These are phyloP conservation scores for Proteles cristata DNA, from an alignment of 2,113 vertebrate species.

Conservation along the genomic window DNA sequence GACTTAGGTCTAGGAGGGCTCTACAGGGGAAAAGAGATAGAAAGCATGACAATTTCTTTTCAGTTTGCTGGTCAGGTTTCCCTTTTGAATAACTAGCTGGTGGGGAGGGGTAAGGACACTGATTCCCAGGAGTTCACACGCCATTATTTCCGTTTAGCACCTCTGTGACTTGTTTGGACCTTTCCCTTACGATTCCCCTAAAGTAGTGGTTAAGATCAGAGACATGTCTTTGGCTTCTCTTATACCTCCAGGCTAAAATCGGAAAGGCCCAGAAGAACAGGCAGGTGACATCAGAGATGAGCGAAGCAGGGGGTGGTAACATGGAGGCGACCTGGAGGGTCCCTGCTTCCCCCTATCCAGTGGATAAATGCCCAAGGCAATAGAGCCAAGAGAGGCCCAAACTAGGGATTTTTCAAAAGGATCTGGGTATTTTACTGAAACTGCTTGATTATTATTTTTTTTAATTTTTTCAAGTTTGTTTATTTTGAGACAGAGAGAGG, in stretches of 20 bases:
- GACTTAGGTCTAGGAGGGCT: not conserved
- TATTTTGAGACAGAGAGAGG: too few relatives aligned
- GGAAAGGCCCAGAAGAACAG: not conserved
- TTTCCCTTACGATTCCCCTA: not conserved
- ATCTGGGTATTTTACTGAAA: not conserved
- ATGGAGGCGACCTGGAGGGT: not conserved
- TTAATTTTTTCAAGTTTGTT: too few relatives aligned
- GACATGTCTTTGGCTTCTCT: not conserved
- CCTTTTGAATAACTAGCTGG: not conserved
- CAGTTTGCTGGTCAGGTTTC: not conserved
- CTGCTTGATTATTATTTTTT: not conserved
- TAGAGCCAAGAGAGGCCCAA: not conserved
- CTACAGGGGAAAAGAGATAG: not conserved
- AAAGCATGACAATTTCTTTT: not conserved
- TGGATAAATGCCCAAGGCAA: not conserved
- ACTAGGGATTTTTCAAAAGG: not conserved
- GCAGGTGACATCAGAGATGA: not conserved
- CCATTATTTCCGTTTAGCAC: not conserved
- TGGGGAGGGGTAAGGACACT: not conserved
- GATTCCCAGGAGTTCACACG: not conserved
- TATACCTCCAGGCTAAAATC: not conserved
- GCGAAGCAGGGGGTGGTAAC: not conserved
- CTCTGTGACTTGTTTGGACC: not conserved
- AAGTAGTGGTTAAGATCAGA: not conserved
- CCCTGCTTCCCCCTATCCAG: not conserved